A percentile compares a stretch with the other conserved stretches of the same genome.
phyloP scores from a whole-genome alignment of 2,888 invertebrate species.

The Nomada flava region DNA sequence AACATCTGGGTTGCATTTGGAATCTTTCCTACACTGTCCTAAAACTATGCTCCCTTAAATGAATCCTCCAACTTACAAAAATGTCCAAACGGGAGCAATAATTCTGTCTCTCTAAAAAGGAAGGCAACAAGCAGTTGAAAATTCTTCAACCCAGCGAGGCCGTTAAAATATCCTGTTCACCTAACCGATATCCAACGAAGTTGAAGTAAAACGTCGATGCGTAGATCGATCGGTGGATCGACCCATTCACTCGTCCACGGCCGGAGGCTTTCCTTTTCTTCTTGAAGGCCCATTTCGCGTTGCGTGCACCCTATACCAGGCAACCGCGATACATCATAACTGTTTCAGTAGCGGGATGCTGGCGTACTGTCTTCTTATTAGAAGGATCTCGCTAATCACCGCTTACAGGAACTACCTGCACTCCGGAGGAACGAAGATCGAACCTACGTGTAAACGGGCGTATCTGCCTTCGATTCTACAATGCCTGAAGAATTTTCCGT shows the following conservation, averaged over 20 bases:
- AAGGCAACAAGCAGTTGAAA: background rate
- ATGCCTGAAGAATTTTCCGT: background rate
- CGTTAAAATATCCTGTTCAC: background rate
- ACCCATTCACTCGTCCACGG: background rate
- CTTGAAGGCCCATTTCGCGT: constrained; percentile 25
- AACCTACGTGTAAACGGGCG: constrained; percentile 54
- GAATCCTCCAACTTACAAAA: no score
- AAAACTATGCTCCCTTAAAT: no score
- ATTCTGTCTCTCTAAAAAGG: background rate
- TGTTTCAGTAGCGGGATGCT: constrained; percentile 83
- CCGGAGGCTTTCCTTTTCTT: constrained; percentile 50
- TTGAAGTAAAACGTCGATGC: background rate
- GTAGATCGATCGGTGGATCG: background rate
- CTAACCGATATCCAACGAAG: background rate
- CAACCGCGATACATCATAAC: constrained; percentile 75
- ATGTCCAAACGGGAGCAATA: background rate
- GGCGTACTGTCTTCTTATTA: constrained; percentile 81
- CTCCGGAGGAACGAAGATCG: constrained; percentile 21
- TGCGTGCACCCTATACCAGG: constrained; percentile 25
- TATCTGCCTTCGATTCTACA: background rate
- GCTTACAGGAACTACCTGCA: constrained; percentile 21
- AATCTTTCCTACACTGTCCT: no score
- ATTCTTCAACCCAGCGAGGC: background rate
- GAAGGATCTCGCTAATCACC: constrained; percentile 81
- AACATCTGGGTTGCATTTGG: background rate